Evolutionary conservation across 2,888 invertebrate genomes (phyloP).

Genomic region (Oscheius sp.): DNA sequence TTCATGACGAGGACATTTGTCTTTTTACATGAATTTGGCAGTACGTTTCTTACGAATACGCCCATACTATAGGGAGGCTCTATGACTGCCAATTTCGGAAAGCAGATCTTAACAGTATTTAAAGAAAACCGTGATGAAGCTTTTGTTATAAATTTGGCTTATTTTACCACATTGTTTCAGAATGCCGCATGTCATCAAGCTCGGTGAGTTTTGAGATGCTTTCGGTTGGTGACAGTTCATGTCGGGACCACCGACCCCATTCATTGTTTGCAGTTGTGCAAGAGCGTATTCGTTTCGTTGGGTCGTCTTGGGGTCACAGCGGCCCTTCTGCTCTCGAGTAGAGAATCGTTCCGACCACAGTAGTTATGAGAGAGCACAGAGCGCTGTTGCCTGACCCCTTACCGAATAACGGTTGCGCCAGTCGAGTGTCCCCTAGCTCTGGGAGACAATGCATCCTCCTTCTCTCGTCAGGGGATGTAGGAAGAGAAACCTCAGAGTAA

Average conservation of each 20-base stretch:
- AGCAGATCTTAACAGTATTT: too few relatives aligned
- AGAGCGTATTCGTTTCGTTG: slow-evolving; percentile 30
- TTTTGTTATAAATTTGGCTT: too few relatives aligned
- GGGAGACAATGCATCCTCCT: neutral
- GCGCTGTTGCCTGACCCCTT: slow-evolving; percentile 9
- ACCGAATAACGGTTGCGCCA: slow-evolving; percentile 33
- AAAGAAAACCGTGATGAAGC: too few relatives aligned
- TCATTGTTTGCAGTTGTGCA: slow-evolving; percentile 35
- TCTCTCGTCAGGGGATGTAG: neutral
- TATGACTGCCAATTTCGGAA: too few relatives aligned
- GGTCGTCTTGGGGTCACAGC: slow-evolving; percentile 35
- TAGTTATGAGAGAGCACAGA: slow-evolving; percentile 18
- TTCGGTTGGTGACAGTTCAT: slow-evolving; percentile 23
- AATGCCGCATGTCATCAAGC: neutral
- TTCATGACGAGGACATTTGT: too few relatives aligned
- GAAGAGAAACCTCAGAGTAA: neutral
- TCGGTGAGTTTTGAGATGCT: slow-evolving; percentile 8
- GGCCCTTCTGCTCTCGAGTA: slow-evolving; percentile 29
- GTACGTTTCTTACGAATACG: too few relatives aligned
- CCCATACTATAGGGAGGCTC: too few relatives aligned
- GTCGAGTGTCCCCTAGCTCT: slow-evolving; percentile 25
- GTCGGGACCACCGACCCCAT: slow-evolving; percentile 20
- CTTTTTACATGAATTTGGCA: too few relatives aligned
- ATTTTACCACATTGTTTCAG: too few relatives aligned
- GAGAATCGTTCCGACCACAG: neutral